Evolutionary conservation across 2,888 invertebrate genomes (phyloP), one percentile per base, ranked within the genome.

Genomic region (Parapristionchus giblindavisi): DNA sequence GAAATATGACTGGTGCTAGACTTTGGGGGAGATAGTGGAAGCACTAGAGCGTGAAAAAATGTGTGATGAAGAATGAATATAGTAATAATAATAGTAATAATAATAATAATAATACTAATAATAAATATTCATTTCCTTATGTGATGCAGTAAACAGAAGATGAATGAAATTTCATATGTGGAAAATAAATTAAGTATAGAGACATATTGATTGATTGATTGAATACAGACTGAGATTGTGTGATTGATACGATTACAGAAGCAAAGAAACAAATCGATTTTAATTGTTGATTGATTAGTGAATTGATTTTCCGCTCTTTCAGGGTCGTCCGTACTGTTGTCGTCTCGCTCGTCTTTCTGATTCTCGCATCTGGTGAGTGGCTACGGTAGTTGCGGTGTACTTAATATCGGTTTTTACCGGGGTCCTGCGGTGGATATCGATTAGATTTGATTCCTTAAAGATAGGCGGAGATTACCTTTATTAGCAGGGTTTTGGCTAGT

Each of bases 281-380:
- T 8, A 58, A 58, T 27, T 17, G n/a, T n/a, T n/a, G n/a, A 14
- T 21, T 1, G 21, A 27, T 2, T 34, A 36, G n/a, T 17, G n/a
- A 36, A 36, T 38, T n/a, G 24, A 61, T 38, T 6, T 36, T 5
- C 2, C 3, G 6, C 14, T n/a, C 24, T 63, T 63, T 6, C 63
- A 63, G 63, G 43, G 63, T 38, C 43, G 63, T 63, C 63, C 43
- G 43, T 43, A 63, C 63, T 29, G 43, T 63, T n/a, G 63, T 29
- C 14, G 63, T 27, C 14, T 63, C 63, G 63, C 63, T 63, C 43
- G 38, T 63, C 43, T 24, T 63, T 38, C 43, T 63, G 43, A 3
- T 61, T 6, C 6, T 63, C 43, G 27, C 43, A 34, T 63, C 63
- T 43, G 43, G 63, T n/a, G n/a, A n/a, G n/a, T n/a, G n/a, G n/a